Percentiles rank a stretch among this genome's conserved stretches.
Evolutionary conservation across 2,888 invertebrate genomes (phyloP).

Genomic region (Tigriopus californicus): DNA sequence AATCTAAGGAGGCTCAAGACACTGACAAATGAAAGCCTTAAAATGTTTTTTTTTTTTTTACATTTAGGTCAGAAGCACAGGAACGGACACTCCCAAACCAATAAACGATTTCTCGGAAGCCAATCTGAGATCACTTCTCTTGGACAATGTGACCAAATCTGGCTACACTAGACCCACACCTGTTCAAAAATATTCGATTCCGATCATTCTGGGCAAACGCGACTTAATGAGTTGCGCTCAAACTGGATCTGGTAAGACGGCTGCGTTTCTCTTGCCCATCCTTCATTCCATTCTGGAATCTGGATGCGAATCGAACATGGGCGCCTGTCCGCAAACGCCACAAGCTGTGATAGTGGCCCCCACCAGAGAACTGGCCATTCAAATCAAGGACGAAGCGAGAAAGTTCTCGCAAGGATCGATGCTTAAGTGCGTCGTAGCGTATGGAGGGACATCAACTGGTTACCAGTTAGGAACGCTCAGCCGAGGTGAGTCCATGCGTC

Average conservation of each 20-base stretch:
- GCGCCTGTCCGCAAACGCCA: conserved; percentile 39
- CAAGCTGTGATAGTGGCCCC: conserved; percentile 71
- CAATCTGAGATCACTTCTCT: conserved; percentile 43
- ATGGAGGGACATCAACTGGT: conserved; percentile 56
- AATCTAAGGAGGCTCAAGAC: too few species aligned
- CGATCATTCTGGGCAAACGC: conserved; percentile 52
- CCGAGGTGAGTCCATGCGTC: not conserved
- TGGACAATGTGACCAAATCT: conserved; percentile 56
- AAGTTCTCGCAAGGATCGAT: conserved; percentile 60
- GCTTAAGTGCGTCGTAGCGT: conserved; percentile 51
- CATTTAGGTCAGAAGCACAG: conserved; percentile 5
- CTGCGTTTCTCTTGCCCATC: conserved; percentile 80
- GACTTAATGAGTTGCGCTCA: conserved; percentile 96
- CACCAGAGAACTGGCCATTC: conserved; percentile 72
- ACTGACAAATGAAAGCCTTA: too few species aligned
- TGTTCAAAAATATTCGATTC: conserved; percentile 77
- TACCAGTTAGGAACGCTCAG: not conserved
- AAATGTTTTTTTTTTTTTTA: too few species aligned
- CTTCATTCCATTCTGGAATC: conserved; percentile 35
- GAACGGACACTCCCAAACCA: conserved; percentile 14
- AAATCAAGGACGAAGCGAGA: conserved; percentile 63
- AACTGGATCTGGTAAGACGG: conserved; percentile 95
- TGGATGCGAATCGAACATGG: conserved; percentile 16
- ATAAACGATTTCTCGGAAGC: conserved; percentile 50
- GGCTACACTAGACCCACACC: conserved; percentile 74